Evolutionary conservation across 2,113 vertebrate species (phyloP), one percentile per base, ranked within the genome.

Genomic region (Sinocyclocheilus grahami): DNA sequence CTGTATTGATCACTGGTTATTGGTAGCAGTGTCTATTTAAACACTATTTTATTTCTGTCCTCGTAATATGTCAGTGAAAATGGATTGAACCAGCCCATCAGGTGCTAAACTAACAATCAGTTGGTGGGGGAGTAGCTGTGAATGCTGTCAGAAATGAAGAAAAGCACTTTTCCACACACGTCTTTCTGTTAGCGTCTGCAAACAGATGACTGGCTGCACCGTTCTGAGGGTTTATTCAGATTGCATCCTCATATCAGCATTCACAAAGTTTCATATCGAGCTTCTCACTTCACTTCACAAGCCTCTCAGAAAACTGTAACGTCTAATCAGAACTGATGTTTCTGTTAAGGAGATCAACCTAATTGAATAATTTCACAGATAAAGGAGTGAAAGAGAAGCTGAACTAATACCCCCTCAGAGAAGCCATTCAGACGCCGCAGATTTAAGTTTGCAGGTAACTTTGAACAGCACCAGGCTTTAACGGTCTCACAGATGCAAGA

Each of bases 31-130:
- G 90, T 91, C 90, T 93, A 91, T 93, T 95, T 95, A 94, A 94
- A 96, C 93, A 94, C 93, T 95, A 93, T 96, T 95, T 94, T 94
- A 96, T 96, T 94, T 95, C 93, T 94, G 95, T 92, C 93, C 85
- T 90, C 89, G 86, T 91, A 92, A 93, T 94, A 92, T 93, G 93
- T 94, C 93, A 92, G 91, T 90, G 93, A 92, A 75, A 92, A 95
- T 95, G 95, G 95, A 96, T 95, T 93, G 92, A 92, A 89, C 92
- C 91, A 94, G 92, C 92, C 92, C 93, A 92, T 94, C 93, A 92
- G 92, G 90, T 90, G 92, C 90, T 94, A 90, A 88, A 86, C 91
- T 89, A 92, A 94, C 95, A 95, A 96, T 95, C 92, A 86, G 89
- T 93, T 90, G 90, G 90, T 89, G 90, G 48, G 8, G 18, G 10